Evolutionary conservation across 2,888 invertebrate genomes (phyloP), one percentile per base, ranked within the genome.

Genomic region (Gymnoscelis rufifasciata): DNA sequence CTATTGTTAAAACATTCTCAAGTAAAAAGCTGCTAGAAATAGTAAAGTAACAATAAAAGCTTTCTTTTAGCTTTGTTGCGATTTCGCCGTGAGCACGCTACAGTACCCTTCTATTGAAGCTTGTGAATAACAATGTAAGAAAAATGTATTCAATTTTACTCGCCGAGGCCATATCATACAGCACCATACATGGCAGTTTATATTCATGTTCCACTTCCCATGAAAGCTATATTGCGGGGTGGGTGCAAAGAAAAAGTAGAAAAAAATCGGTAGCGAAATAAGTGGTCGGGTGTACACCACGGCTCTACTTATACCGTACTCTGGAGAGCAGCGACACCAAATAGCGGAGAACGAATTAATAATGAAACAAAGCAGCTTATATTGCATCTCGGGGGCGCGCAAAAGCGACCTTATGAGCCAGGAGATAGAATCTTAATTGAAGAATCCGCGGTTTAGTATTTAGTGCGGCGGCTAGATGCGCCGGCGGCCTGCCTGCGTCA

Each of bases 261-360:
- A 68, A n/a, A 64, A 67, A 64, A 66, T 62, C 56, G 53, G 51
- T 55, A 53, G 56, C 48, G 62, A 61, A 69, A 69, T 71, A 74
- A 75, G 73, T 71, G 68, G 70, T 69, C 62, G 66, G 71, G 65
- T 64, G 69, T 68, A 70, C 70, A 72, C 70, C 73, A 68, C 74
- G 66, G 63, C 68, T 68, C 76, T 80, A 74, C 80, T 79, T 74
- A 66, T 67, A 72, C 68, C 64, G 71, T 75, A 71, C 75, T 71
- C 71, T 76, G 74, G 73, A 82, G 81, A 78, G 84, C 72, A 72
- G 76, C 78, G 81, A 81, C 84, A 83, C 82, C 83, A 83, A 87
- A 86, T 77, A 83, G 79, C 77, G 71, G 76, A 75, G 82, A 78
- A 75, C 74, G 76, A 81, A 79, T 82, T 83, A 78, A 79, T 80